Conservation (phyloP, 2,888 invertebrate species). For the Drosophila koepferae region DNA sequence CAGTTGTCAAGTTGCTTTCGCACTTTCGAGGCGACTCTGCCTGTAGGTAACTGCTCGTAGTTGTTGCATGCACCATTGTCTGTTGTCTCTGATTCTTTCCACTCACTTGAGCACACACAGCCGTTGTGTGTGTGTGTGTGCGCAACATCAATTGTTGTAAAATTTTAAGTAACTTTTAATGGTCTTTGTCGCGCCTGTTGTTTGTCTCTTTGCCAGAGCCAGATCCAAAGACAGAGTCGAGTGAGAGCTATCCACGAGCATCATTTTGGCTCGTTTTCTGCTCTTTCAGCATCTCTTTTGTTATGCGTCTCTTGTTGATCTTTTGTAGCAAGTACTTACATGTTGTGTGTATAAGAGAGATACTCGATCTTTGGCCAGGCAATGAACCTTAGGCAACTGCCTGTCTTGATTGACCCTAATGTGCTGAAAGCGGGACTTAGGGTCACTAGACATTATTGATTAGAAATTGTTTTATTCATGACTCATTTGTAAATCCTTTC, state of each 20-base stretch:
- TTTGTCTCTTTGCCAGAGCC: constrained; percentile 23
- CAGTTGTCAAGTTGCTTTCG: constrained; percentile 75
- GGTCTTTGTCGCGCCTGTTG: constrained; percentile 54
- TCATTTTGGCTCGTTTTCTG: constrained; percentile 41
- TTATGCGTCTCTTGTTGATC: constrained; percentile 29
- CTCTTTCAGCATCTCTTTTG: constrained; percentile 26
- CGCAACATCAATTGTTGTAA: constrained; percentile 53
- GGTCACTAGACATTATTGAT: constrained; percentile 30
- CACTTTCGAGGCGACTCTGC: constrained; percentile 57
- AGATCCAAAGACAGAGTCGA: constrained; percentile 8
- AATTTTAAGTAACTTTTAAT: constrained; percentile 76
- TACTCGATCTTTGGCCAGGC: constrained; percentile 57
- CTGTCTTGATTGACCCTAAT: constrained; percentile 39
- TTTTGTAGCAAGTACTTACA: constrained; percentile 42
- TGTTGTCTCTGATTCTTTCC: constrained; percentile 68
- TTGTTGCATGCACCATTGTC: constrained; percentile 59
- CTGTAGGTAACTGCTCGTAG: constrained; percentile 43
- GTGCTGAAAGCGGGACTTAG: constrained; percentile 11
- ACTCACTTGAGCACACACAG: constrained; percentile 66
- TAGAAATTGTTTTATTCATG: constrained; percentile 24
- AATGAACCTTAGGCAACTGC: constrained; percentile 35
- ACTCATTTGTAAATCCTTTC: constrained; percentile 11
- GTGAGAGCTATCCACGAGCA: constrained; percentile 27
- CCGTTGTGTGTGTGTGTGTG: neutral
- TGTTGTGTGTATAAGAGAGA: constrained; percentile 25